Evolutionary conservation across 2,888 invertebrate species (phyloP).

Genomic region (Spilarctia lutea): DNA sequence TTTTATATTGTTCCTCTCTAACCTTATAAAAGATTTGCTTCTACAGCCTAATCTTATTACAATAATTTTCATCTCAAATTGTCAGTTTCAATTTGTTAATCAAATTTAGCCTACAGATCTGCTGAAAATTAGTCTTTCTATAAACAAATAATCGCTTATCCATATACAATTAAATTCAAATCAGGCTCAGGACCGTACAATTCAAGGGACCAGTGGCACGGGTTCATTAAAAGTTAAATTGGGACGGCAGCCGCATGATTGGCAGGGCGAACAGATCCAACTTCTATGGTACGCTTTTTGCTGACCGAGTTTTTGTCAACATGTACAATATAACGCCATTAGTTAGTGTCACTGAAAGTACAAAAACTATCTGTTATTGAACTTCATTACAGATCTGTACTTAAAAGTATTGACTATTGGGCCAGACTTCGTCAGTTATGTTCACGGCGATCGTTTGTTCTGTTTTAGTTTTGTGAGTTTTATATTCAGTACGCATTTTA

Average conservation of each 20-base stretch:
- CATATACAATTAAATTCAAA: constrained; percentile 50
- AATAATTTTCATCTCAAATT: background rate
- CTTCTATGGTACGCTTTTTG: constrained; percentile 17
- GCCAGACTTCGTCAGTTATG: too few relatives aligned
- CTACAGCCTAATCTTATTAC: background rate
- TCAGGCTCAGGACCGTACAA: constrained; percentile 28
- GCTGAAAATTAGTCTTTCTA: background rate
- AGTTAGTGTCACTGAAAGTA: background rate
- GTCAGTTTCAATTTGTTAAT: background rate
- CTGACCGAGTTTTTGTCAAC: background rate
- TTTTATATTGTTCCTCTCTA: background rate
- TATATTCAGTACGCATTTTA: too few relatives aligned
- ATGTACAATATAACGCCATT: background rate
- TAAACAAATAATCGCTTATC: constrained; percentile 37
- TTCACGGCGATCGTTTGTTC: too few relatives aligned
- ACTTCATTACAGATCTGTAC: too few relatives aligned
- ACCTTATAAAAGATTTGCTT: background rate
- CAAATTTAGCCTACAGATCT: background rate
- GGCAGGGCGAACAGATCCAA: constrained; percentile 9
- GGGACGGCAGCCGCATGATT: constrained; percentile 28
- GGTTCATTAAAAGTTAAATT: constrained; percentile 56
- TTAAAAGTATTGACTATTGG: too few relatives aligned
- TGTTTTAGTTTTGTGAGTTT: too few relatives aligned
- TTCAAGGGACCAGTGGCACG: constrained; percentile 19
- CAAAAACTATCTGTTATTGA: too few relatives aligned